These are phyloP conservation scores for Zaprionus capensis DNA, from an alignment of 1,140 invertebrate genomes.

Conservation along the genomic window DNA sequence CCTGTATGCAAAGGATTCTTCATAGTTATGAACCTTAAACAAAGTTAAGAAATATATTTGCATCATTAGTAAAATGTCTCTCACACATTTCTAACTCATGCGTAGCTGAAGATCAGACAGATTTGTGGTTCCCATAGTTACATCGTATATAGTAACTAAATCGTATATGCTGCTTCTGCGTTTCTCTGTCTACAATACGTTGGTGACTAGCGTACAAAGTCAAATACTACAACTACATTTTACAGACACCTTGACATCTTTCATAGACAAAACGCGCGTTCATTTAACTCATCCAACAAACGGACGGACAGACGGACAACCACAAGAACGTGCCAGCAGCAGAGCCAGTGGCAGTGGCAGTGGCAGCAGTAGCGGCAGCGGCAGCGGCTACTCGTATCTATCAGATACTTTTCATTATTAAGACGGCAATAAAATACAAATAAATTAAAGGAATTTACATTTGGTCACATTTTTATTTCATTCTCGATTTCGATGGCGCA, in stretches of 20 bases:
- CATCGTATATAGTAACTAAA: too few species aligned
- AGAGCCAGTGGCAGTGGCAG: slow-evolving; percentile 12
- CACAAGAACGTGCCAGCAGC: slow-evolving; percentile 51
- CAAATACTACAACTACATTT: slow-evolving; percentile 61
- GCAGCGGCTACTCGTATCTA: slow-evolving; percentile 25
- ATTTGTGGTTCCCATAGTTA: too few species aligned
- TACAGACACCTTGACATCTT: slow-evolving; percentile 80
- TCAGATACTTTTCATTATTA: slow-evolving; percentile 41
- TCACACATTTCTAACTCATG: too few species aligned
- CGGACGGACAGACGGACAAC: slow-evolving; percentile 9
- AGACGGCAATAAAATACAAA: slow-evolving; percentile 47
- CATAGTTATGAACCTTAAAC: too few species aligned
- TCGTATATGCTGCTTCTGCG: neutral
- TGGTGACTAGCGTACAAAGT: slow-evolving; percentile 70
- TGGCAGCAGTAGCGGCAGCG: neutral
- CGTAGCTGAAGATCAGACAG: too few species aligned
- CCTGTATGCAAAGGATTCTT: too few species aligned
- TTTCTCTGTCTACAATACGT: slow-evolving; percentile 12
- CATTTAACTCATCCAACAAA: slow-evolving; percentile 71
- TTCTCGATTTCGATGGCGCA: slow-evolving; percentile 55
- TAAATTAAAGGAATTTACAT: slow-evolving; percentile 60
- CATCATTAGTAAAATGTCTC: too few species aligned
- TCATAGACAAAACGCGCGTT: slow-evolving; percentile 74
- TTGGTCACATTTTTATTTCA: slow-evolving; percentile 70
- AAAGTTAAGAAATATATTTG: too few species aligned